Base-by-base conservation (phyloP, 1,140 invertebrate species). In the Augochlora pura region DNA sequence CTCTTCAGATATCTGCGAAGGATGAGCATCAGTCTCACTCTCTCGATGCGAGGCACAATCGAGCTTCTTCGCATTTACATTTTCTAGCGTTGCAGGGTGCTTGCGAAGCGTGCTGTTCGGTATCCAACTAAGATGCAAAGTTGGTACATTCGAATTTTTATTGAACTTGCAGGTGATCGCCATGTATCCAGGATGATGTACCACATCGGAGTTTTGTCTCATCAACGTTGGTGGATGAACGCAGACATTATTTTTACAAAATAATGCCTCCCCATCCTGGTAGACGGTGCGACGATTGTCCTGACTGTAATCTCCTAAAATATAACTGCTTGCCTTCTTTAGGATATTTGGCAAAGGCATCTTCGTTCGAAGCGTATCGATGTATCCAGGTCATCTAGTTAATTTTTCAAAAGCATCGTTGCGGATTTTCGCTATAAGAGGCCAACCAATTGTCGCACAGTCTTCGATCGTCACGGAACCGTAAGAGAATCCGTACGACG, bases 231-330 rank as follows among this genome's bases (percentile, higher is more conserved):
- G 97, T 3, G 98, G 97, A 94, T 99, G 98, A 32, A 99, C 98
- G 92, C 98, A 99, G 14, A 99, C 97, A 93, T 99, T 99, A 90
- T 99, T 99, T 91, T 97, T 97, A 90, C 96, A 97, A 89, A 97
- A 97, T 10, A 97, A 93, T 74, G 97, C 95, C 94, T 97, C 97
- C 82, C 97, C 97, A 92, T 97, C 96, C 88, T 96, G 95, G 87
- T 96, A 97, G 77, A 92, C 87, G 4, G 86, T 87, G 1, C 89
- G 86, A 27, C 88, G 83, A 25, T 78, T 83, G 16, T 92, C 90
- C 6, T 93, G 86, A 87, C 94, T 94, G 78, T 94, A 94, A n/a
- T 95, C 94, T n/a, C 96, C 96, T 25, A 96, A 93, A 82, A 97
- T 96, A 80, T 96, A 96, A 86, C 95, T 96, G 64, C 96, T 96